These are phyloP conservation scores for Poeciliopsis paucimaculata DNA, from an alignment of 2,797 vertebrate genomes.

Conservation along the genomic window DNA sequence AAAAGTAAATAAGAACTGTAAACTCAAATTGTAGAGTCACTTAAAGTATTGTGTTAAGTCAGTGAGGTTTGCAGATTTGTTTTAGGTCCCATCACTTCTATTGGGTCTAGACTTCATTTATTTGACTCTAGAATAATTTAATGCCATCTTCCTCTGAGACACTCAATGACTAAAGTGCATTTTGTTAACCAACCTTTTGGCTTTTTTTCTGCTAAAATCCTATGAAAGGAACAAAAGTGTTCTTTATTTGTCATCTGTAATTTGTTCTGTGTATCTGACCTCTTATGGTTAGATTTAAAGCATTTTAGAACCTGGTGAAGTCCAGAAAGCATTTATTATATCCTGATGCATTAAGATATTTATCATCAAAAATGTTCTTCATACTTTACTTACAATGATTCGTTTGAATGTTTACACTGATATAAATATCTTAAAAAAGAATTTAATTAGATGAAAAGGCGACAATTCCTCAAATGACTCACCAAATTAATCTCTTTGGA, in stretches of 20 bases:
- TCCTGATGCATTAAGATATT: background rate
- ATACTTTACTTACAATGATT: constrained; percentile 3
- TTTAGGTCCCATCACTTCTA: background rate
- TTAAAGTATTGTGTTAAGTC: background rate
- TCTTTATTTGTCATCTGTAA: background rate
- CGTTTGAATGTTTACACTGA: constrained; percentile 12
- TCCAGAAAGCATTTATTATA: background rate
- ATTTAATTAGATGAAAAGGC: constrained; percentile 38
- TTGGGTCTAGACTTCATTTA: background rate
- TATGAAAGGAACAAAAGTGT: background rate
- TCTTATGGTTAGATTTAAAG: background rate
- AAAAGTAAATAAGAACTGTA: background rate
- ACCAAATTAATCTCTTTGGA: constrained; percentile 91
- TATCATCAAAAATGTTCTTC: background rate
- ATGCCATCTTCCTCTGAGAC: no score
- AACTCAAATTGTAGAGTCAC: background rate
- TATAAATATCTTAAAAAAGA: constrained; percentile 25
- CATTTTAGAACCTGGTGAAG: background rate
- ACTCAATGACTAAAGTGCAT: background rate
- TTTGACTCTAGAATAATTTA: background rate
- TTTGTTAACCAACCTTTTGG: background rate
- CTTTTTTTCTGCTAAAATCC: background rate
- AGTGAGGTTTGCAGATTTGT: background rate
- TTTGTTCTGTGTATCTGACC: background rate
- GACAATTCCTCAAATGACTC: constrained; percentile 44